These are phyloP conservation scores for Ectropis crepuscularia DNA, from an alignment of 2,888 invertebrate genomes.

Conservation along the genomic window DNA sequence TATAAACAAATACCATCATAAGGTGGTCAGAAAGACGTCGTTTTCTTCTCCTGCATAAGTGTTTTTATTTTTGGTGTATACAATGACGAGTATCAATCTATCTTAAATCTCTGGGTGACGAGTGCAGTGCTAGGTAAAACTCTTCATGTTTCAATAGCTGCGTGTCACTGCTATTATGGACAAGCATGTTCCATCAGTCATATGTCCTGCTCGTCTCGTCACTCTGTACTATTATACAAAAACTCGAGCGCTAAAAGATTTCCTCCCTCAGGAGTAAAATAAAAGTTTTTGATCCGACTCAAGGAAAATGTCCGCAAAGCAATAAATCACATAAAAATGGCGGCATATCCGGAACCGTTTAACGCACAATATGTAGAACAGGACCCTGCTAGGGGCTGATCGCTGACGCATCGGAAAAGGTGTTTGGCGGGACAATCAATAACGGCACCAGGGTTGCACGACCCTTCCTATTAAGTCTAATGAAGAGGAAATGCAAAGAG, in stretches of 20 bases:
- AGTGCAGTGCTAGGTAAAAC: too few species aligned
- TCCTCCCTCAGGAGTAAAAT: constrained; percentile 11
- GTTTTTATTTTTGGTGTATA: too few species aligned
- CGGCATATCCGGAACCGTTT: constrained; percentile 66
- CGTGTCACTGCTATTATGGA: too few species aligned
- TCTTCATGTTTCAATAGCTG: too few species aligned
- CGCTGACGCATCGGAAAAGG: constrained; percentile 77
- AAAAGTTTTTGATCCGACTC: constrained; percentile 17
- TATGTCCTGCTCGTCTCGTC: too few species aligned
- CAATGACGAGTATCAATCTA: too few species aligned
- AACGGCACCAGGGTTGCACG: constrained; percentile 61
- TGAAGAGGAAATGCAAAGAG: constrained; percentile 47
- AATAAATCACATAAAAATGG: constrained; percentile 60
- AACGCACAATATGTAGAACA: constrained; percentile 73
- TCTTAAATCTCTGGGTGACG: too few species aligned
- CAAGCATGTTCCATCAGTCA: too few species aligned
- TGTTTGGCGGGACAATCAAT: constrained; percentile 78
- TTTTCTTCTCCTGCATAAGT: too few species aligned
- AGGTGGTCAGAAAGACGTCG: too few species aligned
- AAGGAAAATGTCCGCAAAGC: constrained; percentile 41
- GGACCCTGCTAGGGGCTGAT: constrained; percentile 63
- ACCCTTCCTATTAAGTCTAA: constrained; percentile 55
- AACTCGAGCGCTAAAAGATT: neutral
- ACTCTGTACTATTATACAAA: too few species aligned
- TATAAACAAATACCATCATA: too few species aligned